phyloP scores from a whole-genome alignment of 92 coral and sea anemone species.

The Bergia puertoricense region DNA sequence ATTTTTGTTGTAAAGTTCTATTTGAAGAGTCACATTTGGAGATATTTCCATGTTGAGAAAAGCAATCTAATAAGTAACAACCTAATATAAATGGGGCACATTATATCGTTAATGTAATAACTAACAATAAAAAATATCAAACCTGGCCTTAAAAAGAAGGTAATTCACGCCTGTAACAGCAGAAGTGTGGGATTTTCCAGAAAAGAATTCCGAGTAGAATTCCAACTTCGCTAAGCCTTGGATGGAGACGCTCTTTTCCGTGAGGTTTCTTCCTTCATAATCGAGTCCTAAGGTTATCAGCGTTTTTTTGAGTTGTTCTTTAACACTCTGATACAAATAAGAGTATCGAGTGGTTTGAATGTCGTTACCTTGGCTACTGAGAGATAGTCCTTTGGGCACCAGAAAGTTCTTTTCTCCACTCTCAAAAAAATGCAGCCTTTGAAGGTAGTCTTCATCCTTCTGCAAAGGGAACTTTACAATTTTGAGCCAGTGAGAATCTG shows the following conservation, averaged over 20 bases:
- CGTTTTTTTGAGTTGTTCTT: conserved; percentile 1
- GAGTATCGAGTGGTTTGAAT: conserved; percentile 2
- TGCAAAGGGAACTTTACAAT: conserved; percentile 5
- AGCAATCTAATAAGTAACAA: no score
- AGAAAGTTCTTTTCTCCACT: not conserved
- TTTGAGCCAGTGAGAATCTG: conserved; percentile 31
- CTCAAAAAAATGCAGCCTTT: conserved; percentile 12
- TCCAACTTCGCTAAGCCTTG: conserved; percentile 14
- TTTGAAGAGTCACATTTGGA: no score
- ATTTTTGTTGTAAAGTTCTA: no score
- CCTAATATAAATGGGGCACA: no score
- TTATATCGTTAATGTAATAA: no score
- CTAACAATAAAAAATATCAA: no score
- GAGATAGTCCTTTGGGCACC: conserved; percentile 23
- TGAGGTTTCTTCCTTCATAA: conserved; percentile 8
- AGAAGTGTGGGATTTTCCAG: not conserved
- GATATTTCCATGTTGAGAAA: no score
- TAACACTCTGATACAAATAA: not conserved
- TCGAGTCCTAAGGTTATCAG: conserved; percentile 7
- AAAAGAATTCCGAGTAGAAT: conserved; percentile 1
- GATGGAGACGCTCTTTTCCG: no score
- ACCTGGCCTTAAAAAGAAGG: conserved; percentile 18
- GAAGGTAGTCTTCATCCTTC: conserved; percentile 12
- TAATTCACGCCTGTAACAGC: no score
- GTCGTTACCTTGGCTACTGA: not conserved